Evolutionary conservation across 1,140 invertebrate genomes (phyloP).

Genomic region (Nasonia vitripennis): DNA sequence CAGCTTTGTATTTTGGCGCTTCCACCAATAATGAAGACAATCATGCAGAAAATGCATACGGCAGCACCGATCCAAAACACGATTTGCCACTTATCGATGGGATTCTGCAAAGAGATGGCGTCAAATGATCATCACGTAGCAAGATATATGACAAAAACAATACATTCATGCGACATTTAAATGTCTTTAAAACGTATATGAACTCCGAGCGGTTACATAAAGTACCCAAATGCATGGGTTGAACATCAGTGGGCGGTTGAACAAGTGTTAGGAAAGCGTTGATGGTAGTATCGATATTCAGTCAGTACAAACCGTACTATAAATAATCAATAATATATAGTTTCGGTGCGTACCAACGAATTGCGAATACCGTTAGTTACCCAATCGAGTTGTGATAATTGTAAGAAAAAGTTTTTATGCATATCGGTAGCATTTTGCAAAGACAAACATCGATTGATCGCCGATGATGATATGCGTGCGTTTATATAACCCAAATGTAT

Average conservation of each 20-base stretch:
- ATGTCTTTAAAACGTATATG: not conserved
- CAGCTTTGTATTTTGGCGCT: slow-evolving; percentile 72
- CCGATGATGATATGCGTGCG: not conserved
- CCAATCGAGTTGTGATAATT: too few relatives aligned
- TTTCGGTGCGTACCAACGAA: not conserved
- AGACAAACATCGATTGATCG: too few relatives aligned
- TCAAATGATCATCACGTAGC: too few relatives aligned
- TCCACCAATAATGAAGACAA: slow-evolving; percentile 75
- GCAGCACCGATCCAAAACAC: slow-evolving; percentile 78
- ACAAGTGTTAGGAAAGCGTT: too few relatives aligned
- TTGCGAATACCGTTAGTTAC: not conserved
- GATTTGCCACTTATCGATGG: slow-evolving; percentile 77
- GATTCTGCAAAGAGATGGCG: slow-evolving; percentile 70
- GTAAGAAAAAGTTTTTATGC: too few relatives aligned
- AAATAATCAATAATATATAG: slow-evolving; percentile 10
- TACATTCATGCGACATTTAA: too few relatives aligned
- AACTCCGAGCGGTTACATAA: not conserved
- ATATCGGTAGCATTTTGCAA: too few relatives aligned
- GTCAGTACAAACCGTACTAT: not conserved
- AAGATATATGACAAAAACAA: too few relatives aligned
- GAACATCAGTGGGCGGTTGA: too few relatives aligned
- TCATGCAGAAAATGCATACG: slow-evolving; percentile 74
- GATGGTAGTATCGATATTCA: not conserved
- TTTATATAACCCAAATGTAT: too few relatives aligned
- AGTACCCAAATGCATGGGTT: too few relatives aligned